phyloP scores from a whole-genome alignment of 2,113 vertebrate species.

The Paracanthobrama guichenoti region DNA sequence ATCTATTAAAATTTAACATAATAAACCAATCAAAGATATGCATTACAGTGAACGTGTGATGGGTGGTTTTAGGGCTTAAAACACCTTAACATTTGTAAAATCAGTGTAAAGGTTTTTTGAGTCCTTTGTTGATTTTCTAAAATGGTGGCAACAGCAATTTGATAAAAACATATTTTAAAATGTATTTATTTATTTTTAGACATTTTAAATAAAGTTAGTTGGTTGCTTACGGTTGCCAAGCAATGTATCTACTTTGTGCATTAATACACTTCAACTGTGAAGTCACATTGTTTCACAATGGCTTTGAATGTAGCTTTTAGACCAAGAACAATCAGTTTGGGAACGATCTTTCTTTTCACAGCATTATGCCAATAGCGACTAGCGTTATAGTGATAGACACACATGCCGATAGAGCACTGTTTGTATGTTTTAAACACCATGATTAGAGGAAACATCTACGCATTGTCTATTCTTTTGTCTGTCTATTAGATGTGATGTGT shows the following conservation, averaged over 20 bases:
- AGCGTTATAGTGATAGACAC: conserved; percentile 1
- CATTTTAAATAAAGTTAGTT: not conserved
- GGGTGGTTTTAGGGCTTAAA: not conserved
- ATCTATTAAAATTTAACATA: not conserved
- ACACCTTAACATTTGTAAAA: too few relatives aligned
- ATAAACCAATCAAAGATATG: not conserved
- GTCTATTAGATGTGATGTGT: not conserved
- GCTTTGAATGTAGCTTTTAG: not conserved
- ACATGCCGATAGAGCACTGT: not conserved
- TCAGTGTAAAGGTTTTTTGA: not conserved
- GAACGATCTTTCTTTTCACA: not conserved
- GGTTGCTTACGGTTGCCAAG: not conserved
- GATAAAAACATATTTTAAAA: not conserved
- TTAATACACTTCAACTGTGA: not conserved
- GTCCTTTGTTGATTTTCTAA: not conserved
- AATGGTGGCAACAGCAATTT: not conserved
- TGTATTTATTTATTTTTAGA: not conserved
- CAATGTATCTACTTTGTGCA: not conserved
- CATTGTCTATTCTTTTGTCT: conserved; percentile 19
- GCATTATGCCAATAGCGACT: conserved; percentile 2
- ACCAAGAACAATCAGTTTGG: not conserved
- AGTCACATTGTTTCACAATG: not conserved
- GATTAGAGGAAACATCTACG: conserved; percentile 6
- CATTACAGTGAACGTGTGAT: not conserved
- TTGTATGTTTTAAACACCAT: not conserved